A percentile compares a stretch with the other conserved stretches of the same genome.
These are phyloP conservation scores for Sapayoa aenigma DNA, from an alignment of 2,113 vertebrate genomes.

Conservation along the genomic window DNA sequence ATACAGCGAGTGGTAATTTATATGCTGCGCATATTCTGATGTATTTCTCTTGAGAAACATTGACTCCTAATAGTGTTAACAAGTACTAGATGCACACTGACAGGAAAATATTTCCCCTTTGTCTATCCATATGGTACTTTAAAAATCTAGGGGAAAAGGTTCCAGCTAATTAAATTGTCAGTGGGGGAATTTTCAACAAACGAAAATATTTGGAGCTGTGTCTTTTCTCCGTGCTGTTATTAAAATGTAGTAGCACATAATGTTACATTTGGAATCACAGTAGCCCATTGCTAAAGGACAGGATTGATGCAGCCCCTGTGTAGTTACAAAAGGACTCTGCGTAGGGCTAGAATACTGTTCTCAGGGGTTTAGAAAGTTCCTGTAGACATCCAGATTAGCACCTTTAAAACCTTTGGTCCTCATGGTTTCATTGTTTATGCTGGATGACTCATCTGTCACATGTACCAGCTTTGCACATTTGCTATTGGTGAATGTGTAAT, in stretches of 20 bases:
- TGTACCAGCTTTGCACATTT: not conserved
- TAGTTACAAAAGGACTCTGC: not conserved
- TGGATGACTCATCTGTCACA: not conserved
- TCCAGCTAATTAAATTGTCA: slow-evolving; percentile 51
- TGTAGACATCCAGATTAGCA: not conserved
- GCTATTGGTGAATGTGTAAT: not conserved
- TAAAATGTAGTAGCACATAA: not conserved
- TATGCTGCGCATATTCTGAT: slow-evolving; percentile 1
- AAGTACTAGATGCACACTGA: slow-evolving; percentile 50
- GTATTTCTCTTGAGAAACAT: slow-evolving; percentile 22
- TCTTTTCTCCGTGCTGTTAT: not conserved
- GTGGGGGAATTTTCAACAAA: not conserved
- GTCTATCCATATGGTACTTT: slow-evolving; percentile 49
- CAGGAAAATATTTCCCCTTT: slow-evolving; percentile 63
- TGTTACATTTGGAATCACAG: not conserved
- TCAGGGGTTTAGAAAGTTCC: not conserved
- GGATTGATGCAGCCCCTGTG: not conserved
- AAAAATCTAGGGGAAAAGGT: slow-evolving; percentile 35
- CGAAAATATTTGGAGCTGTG: slow-evolving; percentile 39
- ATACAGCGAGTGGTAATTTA: not conserved
- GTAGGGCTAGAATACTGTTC: not conserved
- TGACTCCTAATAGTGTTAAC: slow-evolving; percentile 16
- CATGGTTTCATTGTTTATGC: not conserved
- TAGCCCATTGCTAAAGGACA: not conserved
- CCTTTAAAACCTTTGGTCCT: not conserved